These are phyloP conservation scores for Nesometra sesokonis DNA, from an alignment of 35 echinoderm and acorn worm species.

Conservation along the genomic window DNA sequence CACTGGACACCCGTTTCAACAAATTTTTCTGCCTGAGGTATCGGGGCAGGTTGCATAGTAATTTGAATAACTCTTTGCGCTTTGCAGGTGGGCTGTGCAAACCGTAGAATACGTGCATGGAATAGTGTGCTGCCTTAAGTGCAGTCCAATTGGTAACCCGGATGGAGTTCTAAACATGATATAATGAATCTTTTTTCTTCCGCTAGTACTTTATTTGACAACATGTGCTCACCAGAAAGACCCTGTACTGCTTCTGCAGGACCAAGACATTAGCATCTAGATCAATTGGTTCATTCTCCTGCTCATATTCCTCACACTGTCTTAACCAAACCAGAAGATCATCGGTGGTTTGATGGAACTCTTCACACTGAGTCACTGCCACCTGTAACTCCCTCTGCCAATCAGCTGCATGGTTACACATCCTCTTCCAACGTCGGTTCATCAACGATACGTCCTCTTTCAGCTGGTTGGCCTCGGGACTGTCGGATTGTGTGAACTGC, in stretches of 20 bases:
- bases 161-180: no score
- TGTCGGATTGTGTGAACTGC: constrained; percentile 64
- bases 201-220: no score
- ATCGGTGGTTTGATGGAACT: constrained; percentile 92
- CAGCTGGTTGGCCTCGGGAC: constrained; percentile 46
- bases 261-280: constrained; percentile 46
- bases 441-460: constrained; percentile 64
- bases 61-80: no score
- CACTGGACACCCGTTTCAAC: no score
- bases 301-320: constrained; percentile 37
- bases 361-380: constrained; percentile 89
- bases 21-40: no score
- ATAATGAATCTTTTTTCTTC: no score
- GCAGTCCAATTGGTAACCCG: no score
- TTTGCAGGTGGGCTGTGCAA: no score
- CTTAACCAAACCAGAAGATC: constrained; percentile 54
- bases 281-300: constrained; percentile 73
- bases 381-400: constrained; percentile 86
- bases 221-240: constrained; percentile 54
- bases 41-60: no score
- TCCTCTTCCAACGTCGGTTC: constrained; percentile 67
- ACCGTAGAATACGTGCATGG: no score
- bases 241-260: constrained; percentile 70
- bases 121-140: no score
- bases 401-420: constrained; percentile 57